Conservation (phyloP, 1,140 invertebrate genomes). For the Drosophila teissieri region DNA sequence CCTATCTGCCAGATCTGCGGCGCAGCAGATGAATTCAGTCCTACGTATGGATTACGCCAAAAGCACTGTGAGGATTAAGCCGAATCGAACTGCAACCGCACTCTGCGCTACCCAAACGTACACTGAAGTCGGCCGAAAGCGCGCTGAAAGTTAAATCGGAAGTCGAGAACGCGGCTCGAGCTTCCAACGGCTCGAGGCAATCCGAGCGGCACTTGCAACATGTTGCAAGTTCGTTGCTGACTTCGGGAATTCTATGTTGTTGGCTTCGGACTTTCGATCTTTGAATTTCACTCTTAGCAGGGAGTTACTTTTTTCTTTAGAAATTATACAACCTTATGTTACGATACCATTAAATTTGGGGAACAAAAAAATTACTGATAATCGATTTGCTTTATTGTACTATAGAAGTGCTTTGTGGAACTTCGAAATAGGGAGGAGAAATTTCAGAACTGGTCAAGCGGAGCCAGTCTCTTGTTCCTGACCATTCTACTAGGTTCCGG, state of each 20-base stretch:
- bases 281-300: neutral
- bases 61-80: conserved; percentile 2
- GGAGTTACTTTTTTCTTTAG: too few relatives aligned
- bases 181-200: conserved; percentile 9
- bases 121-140: conserved; percentile 57
- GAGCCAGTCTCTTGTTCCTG: too few relatives aligned
- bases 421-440: too few relatives aligned
- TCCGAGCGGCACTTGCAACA: conserved; percentile 30
- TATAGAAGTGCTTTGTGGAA: too few relatives aligned
- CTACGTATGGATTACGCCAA: conserved; percentile 6
- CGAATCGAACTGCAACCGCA: conserved; percentile 25
- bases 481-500: too few relatives aligned
- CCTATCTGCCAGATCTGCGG: conserved; percentile 1
- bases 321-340: too few relatives aligned
- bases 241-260: conserved; percentile 65
- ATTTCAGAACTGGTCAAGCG: too few relatives aligned
- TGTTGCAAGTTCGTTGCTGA: conserved; percentile 18
- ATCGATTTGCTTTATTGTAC: too few relatives aligned
- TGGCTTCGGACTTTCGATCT: conserved; percentile 1
- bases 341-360: too few relatives aligned
- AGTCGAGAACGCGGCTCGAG: conserved; percentile 50
- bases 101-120: conserved; percentile 51
- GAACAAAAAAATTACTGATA: too few relatives aligned
- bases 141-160: conserved; percentile 61
- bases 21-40: neutral